Conservation (phyloP, 2,113 vertebrate genomes). For the Eubucco bourcierii region DNA sequence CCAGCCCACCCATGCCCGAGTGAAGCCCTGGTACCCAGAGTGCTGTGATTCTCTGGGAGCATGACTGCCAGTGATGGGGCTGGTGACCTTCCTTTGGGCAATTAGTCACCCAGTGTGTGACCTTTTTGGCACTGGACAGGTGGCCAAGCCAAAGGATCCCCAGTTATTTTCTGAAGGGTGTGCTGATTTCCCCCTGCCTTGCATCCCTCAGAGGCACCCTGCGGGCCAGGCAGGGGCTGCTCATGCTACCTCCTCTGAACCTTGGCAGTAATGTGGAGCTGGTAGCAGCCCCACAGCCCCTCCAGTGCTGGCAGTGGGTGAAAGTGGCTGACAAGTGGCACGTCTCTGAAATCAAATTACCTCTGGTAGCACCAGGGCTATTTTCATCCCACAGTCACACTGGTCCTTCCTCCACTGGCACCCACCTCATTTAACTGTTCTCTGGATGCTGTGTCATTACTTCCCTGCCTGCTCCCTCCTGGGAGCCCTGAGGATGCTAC, state of each 20-base stretch:
- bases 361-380: slow-evolving; percentile 24
- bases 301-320: neutral
- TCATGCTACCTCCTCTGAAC: neutral
- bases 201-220: neutral
- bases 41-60: neutral
- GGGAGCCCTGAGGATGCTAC: neutral
- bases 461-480: neutral
- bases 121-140: neutral
- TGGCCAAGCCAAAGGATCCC: accelerated
- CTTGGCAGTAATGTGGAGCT: neutral
- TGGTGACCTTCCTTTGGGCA: neutral
- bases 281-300: neutral
- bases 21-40: neutral
- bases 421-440: neutral
- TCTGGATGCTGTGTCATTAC: slow-evolving; percentile 54
- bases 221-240: accelerated
- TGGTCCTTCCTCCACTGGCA: neutral
- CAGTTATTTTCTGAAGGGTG: accelerated
- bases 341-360: slow-evolving; percentile 9
- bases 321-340: neutral
- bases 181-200: neutral
- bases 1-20: too few relatives aligned
- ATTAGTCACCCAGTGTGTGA: accelerated
- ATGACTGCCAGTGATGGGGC: neutral
- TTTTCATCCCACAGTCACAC: slow-evolving; percentile 42